Base-by-base conservation (phyloP, 2,888 invertebrate species). In the Bombyx huttoni region DNA sequence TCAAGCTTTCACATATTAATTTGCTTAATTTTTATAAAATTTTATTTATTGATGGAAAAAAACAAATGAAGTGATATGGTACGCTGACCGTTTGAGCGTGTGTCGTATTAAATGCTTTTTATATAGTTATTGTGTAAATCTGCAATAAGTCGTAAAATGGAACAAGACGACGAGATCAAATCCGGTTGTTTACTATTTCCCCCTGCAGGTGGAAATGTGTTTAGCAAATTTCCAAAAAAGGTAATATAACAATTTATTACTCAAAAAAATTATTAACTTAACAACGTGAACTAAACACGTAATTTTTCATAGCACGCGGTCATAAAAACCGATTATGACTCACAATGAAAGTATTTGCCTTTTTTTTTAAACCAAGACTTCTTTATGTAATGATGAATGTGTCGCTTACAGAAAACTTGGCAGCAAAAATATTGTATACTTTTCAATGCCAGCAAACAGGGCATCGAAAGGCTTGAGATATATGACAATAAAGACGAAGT, bases 401-500 rank as follows among this genome's bases (percentile, higher is more conserved):
- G 59, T 55, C 48, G 13, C 46, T 55, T 90, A 55, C 88, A 96
- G 96, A 96, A 96, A 94, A 91, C 93, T 50, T 94, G 95, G 94
- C 93, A 93, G 70, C 94, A 93, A 61, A 94, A 93, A 68, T 92
- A 91, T 68, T 94, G 94, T 70, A 90, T 94, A 63, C 85, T 96
- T 34, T 96, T 93, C 71, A 93, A 92, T 81, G 91, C 94, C 46
- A 96, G 96, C 73, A 94, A 94, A 71, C 94, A 93, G 82, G 96
- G 96, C 34, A 94, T 96, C 60, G 94, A 95, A 72, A 89, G 96
- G 48, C 87, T 96, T 53, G 96, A 96, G 90, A 92, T 96, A 60
- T 96, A 94, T 75, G 96, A 96, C 63, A 92, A 90, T 67, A 92
- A 93, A 76, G 94, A 94, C 59, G 94, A 95, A 69, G 90, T 90